Percentiles rank a stretch among this genome's conserved stretches.
Conservation (phyloP, 92 coral and sea anemone species). For the Ricordea florida region DNA sequence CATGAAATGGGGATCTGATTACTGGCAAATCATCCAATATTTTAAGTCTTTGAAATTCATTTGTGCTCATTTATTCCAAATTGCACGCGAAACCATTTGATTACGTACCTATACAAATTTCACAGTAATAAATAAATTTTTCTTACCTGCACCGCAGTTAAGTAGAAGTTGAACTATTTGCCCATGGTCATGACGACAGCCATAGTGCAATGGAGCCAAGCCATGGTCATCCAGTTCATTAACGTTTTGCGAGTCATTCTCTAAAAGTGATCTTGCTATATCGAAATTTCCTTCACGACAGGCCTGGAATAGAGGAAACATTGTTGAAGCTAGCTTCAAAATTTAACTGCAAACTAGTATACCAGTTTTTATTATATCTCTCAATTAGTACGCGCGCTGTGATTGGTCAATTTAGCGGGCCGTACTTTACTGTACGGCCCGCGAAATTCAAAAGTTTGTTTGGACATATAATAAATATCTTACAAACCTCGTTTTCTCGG, state of each 20-base stretch:
- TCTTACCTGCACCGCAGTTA: constrained; percentile 69
- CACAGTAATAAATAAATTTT: neutral
- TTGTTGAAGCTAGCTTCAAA: neutral
- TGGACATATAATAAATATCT: no score
- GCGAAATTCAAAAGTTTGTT: no score
- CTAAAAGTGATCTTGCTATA: constrained; percentile 28
- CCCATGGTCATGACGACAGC: constrained; percentile 60
- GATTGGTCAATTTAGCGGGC: no score
- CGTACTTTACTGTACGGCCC: no score
- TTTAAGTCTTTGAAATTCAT: no score
- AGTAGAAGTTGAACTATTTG: constrained; percentile 54
- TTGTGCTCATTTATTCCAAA: neutral
- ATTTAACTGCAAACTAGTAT: no score
- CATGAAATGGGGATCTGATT: no score
- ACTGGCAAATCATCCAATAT: no score
- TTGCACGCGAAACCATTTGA: neutral
- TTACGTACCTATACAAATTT: neutral
- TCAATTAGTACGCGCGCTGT: no score
- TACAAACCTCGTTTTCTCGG: no score
- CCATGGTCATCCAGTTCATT: constrained; percentile 41
- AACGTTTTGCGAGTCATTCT: constrained; percentile 22
- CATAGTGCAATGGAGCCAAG: constrained; percentile 71
- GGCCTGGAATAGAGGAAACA: constrained; percentile 40
- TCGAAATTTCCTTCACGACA: constrained; percentile 57
- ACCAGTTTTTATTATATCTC: constrained; percentile 2